phyloP scores from a whole-genome alignment of 2,797 vertebrate genomes.

The Gadopsis bispinosus region DNA sequence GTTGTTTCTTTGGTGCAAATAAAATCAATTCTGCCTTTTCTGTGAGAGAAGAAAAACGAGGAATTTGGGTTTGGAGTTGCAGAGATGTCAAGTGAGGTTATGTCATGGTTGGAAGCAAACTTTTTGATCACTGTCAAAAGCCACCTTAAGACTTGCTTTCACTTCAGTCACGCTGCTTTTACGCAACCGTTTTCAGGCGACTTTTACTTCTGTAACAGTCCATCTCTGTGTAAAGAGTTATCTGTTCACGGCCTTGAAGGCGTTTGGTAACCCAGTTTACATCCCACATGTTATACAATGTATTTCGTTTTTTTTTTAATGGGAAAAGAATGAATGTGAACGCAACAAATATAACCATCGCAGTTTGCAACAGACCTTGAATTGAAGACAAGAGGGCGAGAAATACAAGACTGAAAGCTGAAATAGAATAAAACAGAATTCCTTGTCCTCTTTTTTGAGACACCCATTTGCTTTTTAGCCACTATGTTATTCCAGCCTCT shows the following conservation, averaged over 20 bases:
- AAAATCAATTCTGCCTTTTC: background rate
- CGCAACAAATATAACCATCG: background rate
- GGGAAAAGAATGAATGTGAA: conserved; percentile 25
- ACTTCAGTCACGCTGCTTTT: conserved; percentile 36
- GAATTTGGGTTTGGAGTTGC: background rate
- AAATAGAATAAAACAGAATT: conserved; percentile 29
- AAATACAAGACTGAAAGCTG: conserved; percentile 39
- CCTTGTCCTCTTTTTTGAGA: conserved; percentile 39
- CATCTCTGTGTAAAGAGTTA: conserved; percentile 41
- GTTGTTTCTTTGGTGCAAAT: background rate
- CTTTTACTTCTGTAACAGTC: conserved; percentile 25
- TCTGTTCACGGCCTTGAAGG: conserved; percentile 52
- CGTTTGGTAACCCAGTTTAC: conserved; percentile 57
- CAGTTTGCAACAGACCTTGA: conserved; percentile 31
- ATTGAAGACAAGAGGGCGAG: conserved; percentile 62
- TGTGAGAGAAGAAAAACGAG: background rate
- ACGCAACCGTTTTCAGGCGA: conserved; percentile 29
- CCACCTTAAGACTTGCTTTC: conserved; percentile 31
- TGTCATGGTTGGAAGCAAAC: conserved; percentile 9
- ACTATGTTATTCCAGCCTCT: conserved; percentile 54
- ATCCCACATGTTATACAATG: conserved; percentile 44
- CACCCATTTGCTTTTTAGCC: conserved; percentile 66
- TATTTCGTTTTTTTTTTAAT: conserved; percentile 30
- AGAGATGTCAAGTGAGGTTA: conserved; percentile 6
- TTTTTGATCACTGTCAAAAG: conserved; percentile 26